A percentile compares a stretch with the other conserved stretches of the same genome.
These are phyloP conservation scores for Rhynchopsitta pachyrhyncha DNA, from an alignment of 2,113 vertebrate genomes.

Conservation along the genomic window DNA sequence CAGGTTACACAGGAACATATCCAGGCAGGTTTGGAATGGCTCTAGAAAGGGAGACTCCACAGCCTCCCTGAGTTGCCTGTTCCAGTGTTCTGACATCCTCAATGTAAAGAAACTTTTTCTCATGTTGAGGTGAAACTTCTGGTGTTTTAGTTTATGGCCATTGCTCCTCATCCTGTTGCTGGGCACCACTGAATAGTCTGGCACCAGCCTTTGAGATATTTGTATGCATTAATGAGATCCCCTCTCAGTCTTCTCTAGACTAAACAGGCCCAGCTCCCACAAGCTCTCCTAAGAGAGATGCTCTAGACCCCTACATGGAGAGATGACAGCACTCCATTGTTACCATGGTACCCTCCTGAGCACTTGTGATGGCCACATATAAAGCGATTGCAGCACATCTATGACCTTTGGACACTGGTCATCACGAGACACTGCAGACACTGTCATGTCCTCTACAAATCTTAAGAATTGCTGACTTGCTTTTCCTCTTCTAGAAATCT, in stretches of 20 bases:
- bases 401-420: background rate
- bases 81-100: background rate
- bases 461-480: background rate
- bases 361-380: background rate
- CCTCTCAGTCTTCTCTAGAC: background rate
- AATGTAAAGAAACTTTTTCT: background rate
- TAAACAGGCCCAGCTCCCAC: background rate
- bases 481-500: background rate
- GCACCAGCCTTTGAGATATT: background rate
- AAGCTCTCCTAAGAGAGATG: background rate
- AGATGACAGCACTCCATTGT: background rate
- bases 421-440: background rate
- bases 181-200: background rate
- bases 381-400: background rate
- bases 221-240: background rate
- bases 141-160: background rate
- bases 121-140: background rate
- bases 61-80: background rate
- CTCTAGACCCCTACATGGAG: background rate
- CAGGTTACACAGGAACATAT: background rate
- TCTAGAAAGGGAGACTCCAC: background rate
- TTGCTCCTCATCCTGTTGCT: background rate
- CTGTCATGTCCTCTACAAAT: background rate
- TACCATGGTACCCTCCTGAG: background rate
- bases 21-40: background rate